Evolutionary conservation across 1,140 invertebrate species (phyloP), one percentile per base, ranked within the genome.

Genomic region (Drosophila seguyi): DNA sequence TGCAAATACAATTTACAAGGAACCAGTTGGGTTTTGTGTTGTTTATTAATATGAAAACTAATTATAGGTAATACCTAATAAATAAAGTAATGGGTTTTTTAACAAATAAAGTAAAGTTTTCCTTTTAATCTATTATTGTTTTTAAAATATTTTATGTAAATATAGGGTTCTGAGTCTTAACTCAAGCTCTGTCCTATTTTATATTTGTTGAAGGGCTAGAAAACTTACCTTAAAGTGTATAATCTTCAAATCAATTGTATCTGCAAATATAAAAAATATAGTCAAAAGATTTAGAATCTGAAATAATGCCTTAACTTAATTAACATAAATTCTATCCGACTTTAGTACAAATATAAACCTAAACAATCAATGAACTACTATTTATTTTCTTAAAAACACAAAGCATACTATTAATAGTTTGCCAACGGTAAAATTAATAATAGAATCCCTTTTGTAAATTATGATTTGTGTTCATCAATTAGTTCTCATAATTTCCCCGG

Each of bases 401-500:
- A 20, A 36, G 2, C 50, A 10, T 4, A 11, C 5, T 16, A 22
- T 36, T 36, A 53, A 39, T 25, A 25, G 4, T 20, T 25, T 0
- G 1, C 29, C n/a, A 31, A 31, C 42, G 3, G 16, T 13, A 39
- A 2, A 11, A 6, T 6, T 11, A 4, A 16, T 16, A 10, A 34
- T 38, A 44, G 56, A 65, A 60, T 11, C 10, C 18, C 20, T 60
- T 42, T 11, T 27, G 6, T 14, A 39, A 48, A 52, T 66, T 25
- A 67, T 67, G 62, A 66, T 69, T 65, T 62, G 20, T 38, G 45
- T 66, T 50, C 38, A 69, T 69, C 38, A 69, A 66, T 67, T 66
- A 48, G 38, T 53, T 69, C 61, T 53, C 66, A 53, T 31, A 53
- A 36, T 42, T 66, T 18, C 22, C 45, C 41, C 61, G 34, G 68